Evolutionary conservation across 2,113 vertebrate genomes (phyloP), one percentile per base, ranked within the genome.

Genomic region (Hypomesus transpacificus): DNA sequence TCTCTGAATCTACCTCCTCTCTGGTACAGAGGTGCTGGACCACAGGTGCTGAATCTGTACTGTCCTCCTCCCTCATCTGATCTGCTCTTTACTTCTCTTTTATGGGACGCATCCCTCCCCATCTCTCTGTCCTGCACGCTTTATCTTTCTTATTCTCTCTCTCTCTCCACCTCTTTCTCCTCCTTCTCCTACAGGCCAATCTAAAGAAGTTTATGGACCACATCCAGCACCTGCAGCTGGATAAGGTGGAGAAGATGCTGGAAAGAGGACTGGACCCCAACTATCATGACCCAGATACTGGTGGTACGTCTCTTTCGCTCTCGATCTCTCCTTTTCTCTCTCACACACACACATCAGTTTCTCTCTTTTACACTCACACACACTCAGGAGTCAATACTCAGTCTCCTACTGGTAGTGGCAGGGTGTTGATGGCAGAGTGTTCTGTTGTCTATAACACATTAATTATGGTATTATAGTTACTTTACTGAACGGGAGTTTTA

Each of bases 251-350:
- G 54, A 96, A 94, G 85, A 88, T 96, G 90, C 75, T 96, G 81
- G 94, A 95, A 63, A 89, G 93, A 68, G 95, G 95, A 60, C 86
- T 96, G 79, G 95, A 96, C 63, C 95, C 95, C 24, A 96, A 96
- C 68, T 96, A 93, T 75, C 95, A 96, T 0, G 94, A 96, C 75
- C 82, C 91, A 8, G 95, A 96, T 52, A 95, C 82, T 0, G 95
- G 95, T 85, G 95, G 95, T 95, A 81, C 22, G 80, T 39, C 39
- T 13, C 39, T 46, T 2, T 46, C 9, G 5, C 39, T 46, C 39
- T 46, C 31, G 4, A 6, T 34, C 39, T 46, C 39, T 46, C 39
- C 9, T 11, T 13, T 11, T 46, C 39, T 46, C 39, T 8, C 39
- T 16, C 31, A 34, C 34, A n/a, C 31, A 34, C 53, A 68, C 51